Conservation (phyloP, 2,797 vertebrate genomes). For the Chanos chanos region DNA sequence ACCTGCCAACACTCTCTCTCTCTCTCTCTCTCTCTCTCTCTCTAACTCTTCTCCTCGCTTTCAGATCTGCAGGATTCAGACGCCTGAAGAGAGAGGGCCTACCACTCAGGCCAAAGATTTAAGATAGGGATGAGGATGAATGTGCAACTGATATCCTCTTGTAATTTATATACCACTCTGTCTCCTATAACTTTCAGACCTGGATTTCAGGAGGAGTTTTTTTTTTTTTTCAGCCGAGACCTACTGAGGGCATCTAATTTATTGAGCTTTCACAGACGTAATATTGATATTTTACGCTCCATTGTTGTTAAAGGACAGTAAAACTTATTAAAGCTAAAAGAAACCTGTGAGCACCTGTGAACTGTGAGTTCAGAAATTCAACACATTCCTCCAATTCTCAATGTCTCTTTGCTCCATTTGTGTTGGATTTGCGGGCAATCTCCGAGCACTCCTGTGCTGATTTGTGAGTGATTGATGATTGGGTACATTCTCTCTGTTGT, state of each 20-base stretch:
- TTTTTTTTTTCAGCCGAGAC: no score
- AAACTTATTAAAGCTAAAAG: no score
- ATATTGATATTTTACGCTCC: no score
- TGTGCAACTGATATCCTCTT: constrained; percentile 13
- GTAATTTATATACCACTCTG: neutral
- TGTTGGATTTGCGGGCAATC: constrained; percentile 31
- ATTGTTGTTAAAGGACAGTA: no score
- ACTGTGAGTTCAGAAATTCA: no score
- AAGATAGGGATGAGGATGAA: constrained; percentile 23
- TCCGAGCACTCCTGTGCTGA: constrained; percentile 41
- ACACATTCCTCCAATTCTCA: no score
- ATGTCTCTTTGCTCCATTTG: no score
- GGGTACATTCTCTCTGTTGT: constrained; percentile 63
- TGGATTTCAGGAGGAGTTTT: no score
- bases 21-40: neutral
- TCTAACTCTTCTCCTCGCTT: neutral
- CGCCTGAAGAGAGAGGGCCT: neutral
- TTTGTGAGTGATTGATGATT: constrained; percentile 50
- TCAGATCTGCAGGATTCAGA: neutral
- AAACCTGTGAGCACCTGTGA: no score
- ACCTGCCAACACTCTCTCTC: constrained; percentile 20
- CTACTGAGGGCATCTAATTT: no score
- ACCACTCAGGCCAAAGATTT: constrained; percentile 16
- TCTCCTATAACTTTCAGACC: neutral
- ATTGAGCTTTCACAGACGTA: no score